Evolutionary conservation across 2,888 invertebrate genomes (phyloP), one percentile per base, ranked within the genome.

Genomic region (Chydorus sphaericus): DNA sequence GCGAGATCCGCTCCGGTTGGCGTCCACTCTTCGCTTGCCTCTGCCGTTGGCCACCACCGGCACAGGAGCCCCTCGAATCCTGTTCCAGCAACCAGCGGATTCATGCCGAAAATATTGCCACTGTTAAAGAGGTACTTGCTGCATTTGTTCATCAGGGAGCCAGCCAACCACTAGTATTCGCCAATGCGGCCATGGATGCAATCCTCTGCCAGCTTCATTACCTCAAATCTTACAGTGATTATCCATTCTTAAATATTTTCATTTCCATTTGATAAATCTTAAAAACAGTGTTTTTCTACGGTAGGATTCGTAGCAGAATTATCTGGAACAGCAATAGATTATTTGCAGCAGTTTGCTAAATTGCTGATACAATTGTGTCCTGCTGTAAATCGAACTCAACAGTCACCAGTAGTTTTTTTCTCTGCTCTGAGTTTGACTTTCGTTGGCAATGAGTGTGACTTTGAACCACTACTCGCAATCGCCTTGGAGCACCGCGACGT

Each of bases 1-100:
- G 85, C 59, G 92, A 94, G 73, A 91, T 96, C 39, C 80, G 88
- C 62, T 93, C 92, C 0, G 96, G 96, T 0, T 97, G 96, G 96
- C 77, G 94, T 55, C 91, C 96, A 1, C 72, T 97, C 2, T 97
- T 97, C 67, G 92, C 50, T 31, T 50, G 50, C 31, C 50, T 50
- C 8, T 20, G 50, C 14, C 50, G 50, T 14, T 50, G 31, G 30
- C 50, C 50, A 11, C 44, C 44, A 16, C 44, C 44, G n/a, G 26
- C 44, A 8, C 44, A 44, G 26, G 44, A 28, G 11, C 50, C 29
- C 6, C 14, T 30, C 14, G 50, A 50, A 11, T 20, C 39, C 10
- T 50, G 26, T 36, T 39, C 48, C n/a, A 26, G 29, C 48, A 28
- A 33, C n/a, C 31, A 48, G 48, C 20, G 38, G 18, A 54, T 53